A percentile compares a stretch with the other conserved stretches of the same genome.
These are phyloP conservation scores for Xestia ashworthii DNA, from an alignment of 2,888 invertebrate species.

Conservation along the genomic window DNA sequence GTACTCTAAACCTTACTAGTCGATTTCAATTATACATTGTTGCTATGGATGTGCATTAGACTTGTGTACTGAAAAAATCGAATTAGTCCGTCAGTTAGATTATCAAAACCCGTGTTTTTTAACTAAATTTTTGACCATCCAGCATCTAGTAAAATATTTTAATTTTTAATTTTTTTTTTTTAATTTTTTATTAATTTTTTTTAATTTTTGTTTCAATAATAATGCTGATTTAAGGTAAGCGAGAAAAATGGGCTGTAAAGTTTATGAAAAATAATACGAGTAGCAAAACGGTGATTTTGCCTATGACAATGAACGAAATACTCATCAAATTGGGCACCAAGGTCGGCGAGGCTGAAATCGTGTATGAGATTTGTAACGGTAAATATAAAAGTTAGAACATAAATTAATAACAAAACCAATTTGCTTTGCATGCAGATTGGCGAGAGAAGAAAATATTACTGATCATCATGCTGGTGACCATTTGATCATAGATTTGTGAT, in stretches of 20 bases:
- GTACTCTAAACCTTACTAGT: no score
- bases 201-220: background rate
- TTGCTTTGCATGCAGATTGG: background rate
- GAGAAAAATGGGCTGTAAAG: background rate
- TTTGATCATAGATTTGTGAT: no score
- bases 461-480: no score
- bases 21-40: no score
- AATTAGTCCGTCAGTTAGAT: no score
- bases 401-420: background rate
- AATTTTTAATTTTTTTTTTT: no score
- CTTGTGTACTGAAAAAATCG: no score
- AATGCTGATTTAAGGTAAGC: slow-evolving; percentile 15
- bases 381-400: background rate
- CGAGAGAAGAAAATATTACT: background rate
- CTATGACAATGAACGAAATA: slow-evolving; percentile 39
- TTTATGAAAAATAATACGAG: slow-evolving; percentile 9
- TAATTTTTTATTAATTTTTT: no score
- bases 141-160: no score
- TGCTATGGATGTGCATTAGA: no score
- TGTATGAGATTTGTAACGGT: slow-evolving; percentile 47
- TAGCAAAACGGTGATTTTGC: slow-evolving; percentile 7
- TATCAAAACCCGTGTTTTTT: no score
- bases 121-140: no score
- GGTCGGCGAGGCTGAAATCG: slow-evolving; percentile 33
- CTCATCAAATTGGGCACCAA: slow-evolving; percentile 26